Conservation (phyloP, 2,888 invertebrate species). For the Ormyrus rosae region DNA sequence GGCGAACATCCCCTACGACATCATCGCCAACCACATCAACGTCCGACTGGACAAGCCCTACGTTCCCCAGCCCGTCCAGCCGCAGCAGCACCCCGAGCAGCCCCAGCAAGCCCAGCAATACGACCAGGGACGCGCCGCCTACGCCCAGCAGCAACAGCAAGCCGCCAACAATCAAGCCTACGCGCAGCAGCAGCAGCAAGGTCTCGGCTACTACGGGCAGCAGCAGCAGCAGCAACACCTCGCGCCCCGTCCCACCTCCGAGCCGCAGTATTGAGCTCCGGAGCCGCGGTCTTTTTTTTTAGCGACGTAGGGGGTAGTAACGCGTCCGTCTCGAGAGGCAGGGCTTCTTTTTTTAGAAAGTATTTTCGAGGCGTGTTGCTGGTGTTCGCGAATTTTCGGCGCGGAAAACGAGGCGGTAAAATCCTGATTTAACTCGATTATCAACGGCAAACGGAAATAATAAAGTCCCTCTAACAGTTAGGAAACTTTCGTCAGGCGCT, state of each 20-base stretch:
- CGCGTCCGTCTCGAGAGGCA: no score
- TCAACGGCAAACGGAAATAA: no score
- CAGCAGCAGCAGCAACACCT: conserved; percentile 10
- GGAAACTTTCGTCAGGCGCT: no score
- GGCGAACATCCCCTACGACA: conserved; percentile 71
- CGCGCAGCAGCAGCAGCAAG: conserved; percentile 13
- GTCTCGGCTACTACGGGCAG: conserved; percentile 13
- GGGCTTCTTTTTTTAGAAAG: no score
- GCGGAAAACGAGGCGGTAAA: no score
- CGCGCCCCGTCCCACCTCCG: conserved; percentile 21
- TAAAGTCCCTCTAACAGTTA: no score
- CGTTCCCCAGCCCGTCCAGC: conserved; percentile 67
- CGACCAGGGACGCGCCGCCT: background rate
- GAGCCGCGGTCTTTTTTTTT: background rate
- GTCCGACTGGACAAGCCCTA: conserved; percentile 69
- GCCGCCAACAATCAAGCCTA: background rate
- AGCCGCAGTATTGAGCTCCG: conserved; percentile 35
- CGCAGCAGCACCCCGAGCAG: background rate
- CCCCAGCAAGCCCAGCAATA: conserved; percentile 11
- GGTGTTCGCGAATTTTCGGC: no score
- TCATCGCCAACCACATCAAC: conserved; percentile 69
- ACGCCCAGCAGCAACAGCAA: conserved; percentile 16
- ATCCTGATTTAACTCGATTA: no score
- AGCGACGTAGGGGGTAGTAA: no score
- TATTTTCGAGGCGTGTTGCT: no score